Evolutionary conservation across 2,113 vertebrate species (phyloP).

Genomic region (Cepphus grylle): DNA sequence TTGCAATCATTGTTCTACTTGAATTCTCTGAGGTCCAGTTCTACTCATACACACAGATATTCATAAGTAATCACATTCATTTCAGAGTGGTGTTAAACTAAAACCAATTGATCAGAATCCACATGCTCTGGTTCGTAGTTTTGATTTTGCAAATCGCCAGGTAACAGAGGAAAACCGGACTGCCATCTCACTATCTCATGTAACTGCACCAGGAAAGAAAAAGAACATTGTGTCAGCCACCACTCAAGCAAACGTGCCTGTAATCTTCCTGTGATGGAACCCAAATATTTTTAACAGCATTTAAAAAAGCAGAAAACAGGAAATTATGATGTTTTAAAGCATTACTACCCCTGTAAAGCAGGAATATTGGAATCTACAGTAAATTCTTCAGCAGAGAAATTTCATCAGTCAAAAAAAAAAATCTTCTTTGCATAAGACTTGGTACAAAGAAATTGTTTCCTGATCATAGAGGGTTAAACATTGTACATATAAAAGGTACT

Average conservation of each 20-base stretch:
- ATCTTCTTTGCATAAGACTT: background rate
- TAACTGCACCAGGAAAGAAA: background rate
- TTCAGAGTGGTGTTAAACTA: background rate
- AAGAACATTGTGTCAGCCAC: background rate
- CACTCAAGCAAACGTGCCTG: background rate
- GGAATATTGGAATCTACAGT: background rate
- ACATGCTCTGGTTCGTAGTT: background rate
- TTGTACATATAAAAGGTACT: background rate
- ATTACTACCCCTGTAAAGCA: constrained; percentile 24
- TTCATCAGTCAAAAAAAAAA: background rate
- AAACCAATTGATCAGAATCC: background rate
- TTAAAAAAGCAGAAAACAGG: constrained; percentile 47
- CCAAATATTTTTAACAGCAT: constrained; percentile 24
- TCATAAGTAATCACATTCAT: background rate
- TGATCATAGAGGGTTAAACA: background rate
- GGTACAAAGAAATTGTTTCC: constrained; percentile 16
- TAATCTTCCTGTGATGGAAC: constrained; percentile 17
- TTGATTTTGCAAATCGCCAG: background rate
- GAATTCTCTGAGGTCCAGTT: background rate
- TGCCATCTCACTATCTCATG: background rate
- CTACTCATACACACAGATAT: background rate
- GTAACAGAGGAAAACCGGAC: background rate
- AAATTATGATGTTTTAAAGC: constrained; percentile 61
- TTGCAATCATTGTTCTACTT: background rate
- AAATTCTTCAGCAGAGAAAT: constrained; percentile 12